Conservation (phyloP, 92 coral and sea anemone species). For the Porites lobata region DNA sequence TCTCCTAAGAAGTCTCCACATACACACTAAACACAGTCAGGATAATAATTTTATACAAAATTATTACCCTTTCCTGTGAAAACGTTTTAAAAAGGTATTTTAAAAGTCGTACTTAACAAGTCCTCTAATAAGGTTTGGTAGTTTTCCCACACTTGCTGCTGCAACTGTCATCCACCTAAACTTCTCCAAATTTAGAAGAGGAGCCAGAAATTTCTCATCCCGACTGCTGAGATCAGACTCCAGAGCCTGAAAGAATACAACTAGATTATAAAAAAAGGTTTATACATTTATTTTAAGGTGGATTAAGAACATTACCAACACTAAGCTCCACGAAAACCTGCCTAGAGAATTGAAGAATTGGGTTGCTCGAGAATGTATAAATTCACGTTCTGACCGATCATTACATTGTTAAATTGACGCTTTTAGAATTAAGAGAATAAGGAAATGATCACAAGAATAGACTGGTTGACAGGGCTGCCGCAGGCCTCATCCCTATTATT, state of each 20-base stretch:
- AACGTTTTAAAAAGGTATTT: not conserved
- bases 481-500: too few species aligned
- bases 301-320: not conserved
- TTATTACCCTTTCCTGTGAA: not conserved
- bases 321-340: not conserved
- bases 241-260: conserved; percentile 66
- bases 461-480: too few species aligned
- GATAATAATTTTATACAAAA: not conserved
- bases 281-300: not conserved
- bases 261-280: too few species aligned
- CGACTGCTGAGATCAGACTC: conserved; percentile 81
- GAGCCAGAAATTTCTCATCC: conserved; percentile 80
- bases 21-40: not conserved
- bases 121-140: conserved; percentile 79
- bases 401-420: too few species aligned
- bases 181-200: conserved; percentile 81
- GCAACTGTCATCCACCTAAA: conserved; percentile 92
- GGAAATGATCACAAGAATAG: too few species aligned
- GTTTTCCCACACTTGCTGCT: conserved; percentile 86
- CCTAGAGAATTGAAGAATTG: too few species aligned
- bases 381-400: too few species aligned
- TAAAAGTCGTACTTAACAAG: conserved; percentile 78
- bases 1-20: not conserved
- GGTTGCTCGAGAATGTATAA: too few species aligned
- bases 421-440: too few species aligned